phyloP scores from a whole-genome alignment of 2,113 vertebrate species.

The Indicator indicator region DNA sequence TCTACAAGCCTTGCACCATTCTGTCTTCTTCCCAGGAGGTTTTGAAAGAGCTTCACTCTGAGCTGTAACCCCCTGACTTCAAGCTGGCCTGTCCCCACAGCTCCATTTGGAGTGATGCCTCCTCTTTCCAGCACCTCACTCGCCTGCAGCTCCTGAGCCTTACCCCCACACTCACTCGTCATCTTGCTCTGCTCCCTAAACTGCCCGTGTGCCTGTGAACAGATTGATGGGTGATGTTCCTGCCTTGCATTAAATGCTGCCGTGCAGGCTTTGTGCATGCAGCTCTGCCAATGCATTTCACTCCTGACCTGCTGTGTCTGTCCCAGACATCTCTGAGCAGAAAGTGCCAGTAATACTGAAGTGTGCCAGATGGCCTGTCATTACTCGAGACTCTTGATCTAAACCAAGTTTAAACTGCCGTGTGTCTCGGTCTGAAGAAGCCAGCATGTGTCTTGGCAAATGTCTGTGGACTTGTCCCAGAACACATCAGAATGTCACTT shows the following conservation, averaged over 20 bases:
- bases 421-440: constrained; percentile 29
- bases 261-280: rapidly evolving
- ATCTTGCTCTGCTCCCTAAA: background rate
- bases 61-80: background rate
- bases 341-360: background rate
- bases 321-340: background rate
- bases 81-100: background rate
- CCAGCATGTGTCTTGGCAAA: constrained; percentile 22
- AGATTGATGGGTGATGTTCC: background rate
- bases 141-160: rapidly evolving
- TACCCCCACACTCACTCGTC: rapidly evolving
- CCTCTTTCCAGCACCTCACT: background rate
- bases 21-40: background rate
- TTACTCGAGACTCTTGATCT: background rate
- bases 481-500: background rate
- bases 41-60: background rate
- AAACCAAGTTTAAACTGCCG: constrained; percentile 5
- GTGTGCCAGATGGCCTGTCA: constrained; percentile 6
- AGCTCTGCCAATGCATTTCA: background rate
- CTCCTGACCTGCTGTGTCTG: background rate
- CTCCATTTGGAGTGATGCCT: background rate
- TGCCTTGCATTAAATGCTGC: background rate
- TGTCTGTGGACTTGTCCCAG: background rate
- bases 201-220: background rate
- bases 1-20: background rate